Percentiles rank a stretch among this genome's conserved stretches.
Conservation (phyloP, 2,797 vertebrate genomes). For the Trachurus trachurus region DNA sequence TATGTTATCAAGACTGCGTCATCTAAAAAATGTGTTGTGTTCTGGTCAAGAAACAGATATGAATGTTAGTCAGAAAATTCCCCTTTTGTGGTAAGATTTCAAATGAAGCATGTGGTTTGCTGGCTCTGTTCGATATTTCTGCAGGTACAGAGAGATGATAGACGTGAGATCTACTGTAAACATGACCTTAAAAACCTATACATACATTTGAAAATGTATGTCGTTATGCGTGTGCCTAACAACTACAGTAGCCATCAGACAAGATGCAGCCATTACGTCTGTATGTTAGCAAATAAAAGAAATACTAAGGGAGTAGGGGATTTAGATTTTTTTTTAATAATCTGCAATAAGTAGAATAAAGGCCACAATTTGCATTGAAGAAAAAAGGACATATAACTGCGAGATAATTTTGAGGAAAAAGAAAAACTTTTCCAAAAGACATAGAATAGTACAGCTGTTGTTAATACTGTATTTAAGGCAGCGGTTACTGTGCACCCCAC, state of each 20-base stretch:
- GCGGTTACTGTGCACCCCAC: slow-evolving; percentile 4
- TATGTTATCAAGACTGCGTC: too few relatives aligned
- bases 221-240: not conserved
- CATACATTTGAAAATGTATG: too few relatives aligned
- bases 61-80: not conserved
- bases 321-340: not conserved
- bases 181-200: too few relatives aligned
- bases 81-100: not conserved
- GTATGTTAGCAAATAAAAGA: not conserved
- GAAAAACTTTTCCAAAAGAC: not conserved
- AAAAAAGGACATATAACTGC: too few relatives aligned
- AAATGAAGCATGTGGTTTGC: not conserved
- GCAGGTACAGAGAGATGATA: not conserved
- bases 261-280: too few relatives aligned
- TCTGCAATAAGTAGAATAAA: too few relatives aligned
- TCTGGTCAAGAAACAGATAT: not conserved
- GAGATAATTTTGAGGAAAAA: too few relatives aligned
- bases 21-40: not conserved
- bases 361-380: too few relatives aligned
- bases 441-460: slow-evolving; percentile 22
- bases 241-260: too few relatives aligned
- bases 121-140: not conserved
- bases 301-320: not conserved
- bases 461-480: slow-evolving; percentile 14
- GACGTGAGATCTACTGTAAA: not conserved